Evolutionary conservation across 2,113 vertebrate genomes (phyloP), one percentile per base, ranked within the genome.

Genomic region (Dicaeum eximium): DNA sequence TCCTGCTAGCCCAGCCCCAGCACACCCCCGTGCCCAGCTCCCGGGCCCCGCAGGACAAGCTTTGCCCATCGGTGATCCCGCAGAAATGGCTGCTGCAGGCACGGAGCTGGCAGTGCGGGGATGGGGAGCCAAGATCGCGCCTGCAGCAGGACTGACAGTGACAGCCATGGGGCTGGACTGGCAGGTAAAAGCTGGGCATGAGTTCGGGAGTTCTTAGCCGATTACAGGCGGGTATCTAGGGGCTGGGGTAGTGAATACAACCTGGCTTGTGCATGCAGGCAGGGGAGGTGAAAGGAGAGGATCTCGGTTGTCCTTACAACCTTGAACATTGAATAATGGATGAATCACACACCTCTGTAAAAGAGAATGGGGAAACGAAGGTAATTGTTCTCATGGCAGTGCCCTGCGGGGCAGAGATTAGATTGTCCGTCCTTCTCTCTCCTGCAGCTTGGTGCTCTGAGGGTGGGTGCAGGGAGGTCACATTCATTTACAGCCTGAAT

Each of bases 261-360:
- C 80, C 83, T 35, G 75, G 31, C 8, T 69, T 40, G 37, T 65
- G 86, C 44, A 27, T 30, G 86, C 22, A 23, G 71, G 33, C 66
- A 44, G 27, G 64, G 77, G 16, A 22, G 74, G 65, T 64, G 65
- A 78, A 74, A 84, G 42, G 70, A 75, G 58, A 77, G 54, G 53
- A 65, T 72, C 66, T 17, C 84, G 5, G 21, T 28, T 72, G 74
- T 69, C 85, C 87, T 75, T 79, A 60, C 45, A 48, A 45, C 66
- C 48, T 87, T 61, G 74, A 81, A 27, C 94, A 20, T 72, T 88
- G 93, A 89, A 82, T 80, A 92, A 80, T 53, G 86, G 62, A 93
- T 92, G 93, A 95, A 70, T 91, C 66, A 82, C 61, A 92, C 58
- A 69, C 70, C 73, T 80, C 47, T 92, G 61, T 38, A 75, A 92